phyloP scores from a whole-genome alignment of 2,888 invertebrate species.

The Agriopis leucophaearia region DNA sequence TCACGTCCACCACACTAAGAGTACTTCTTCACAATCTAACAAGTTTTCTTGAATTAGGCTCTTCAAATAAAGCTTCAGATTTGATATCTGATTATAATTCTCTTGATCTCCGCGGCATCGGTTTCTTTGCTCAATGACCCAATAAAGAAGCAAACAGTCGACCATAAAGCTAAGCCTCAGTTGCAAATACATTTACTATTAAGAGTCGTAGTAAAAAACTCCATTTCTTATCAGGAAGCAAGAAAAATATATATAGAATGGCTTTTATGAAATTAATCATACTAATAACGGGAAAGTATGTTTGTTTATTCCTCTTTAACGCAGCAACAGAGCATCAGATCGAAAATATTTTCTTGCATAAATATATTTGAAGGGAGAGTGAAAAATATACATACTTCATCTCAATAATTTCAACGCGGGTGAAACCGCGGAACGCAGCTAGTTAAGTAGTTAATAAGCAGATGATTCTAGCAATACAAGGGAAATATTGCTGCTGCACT shows the following conservation, averaged over 20 bases:
- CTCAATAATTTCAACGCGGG: too few relatives aligned
- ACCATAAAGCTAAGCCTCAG: conserved; percentile 53
- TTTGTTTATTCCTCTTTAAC: too few relatives aligned
- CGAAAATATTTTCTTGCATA: too few relatives aligned
- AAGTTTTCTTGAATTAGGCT: conserved; percentile 8
- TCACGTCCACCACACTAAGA: too few relatives aligned
- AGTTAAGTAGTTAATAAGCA: too few relatives aligned
- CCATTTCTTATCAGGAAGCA: conserved; percentile 35
- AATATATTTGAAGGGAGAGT: too few relatives aligned
- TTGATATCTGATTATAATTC: conserved; percentile 19
- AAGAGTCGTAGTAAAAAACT: background rate
- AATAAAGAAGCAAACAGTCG: conserved; percentile 72
- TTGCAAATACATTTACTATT: conserved; percentile 62
- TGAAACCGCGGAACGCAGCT: too few relatives aligned
- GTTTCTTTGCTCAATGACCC: conserved; percentile 59
- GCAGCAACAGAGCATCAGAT: too few relatives aligned
- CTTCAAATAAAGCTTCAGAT: conserved; percentile 17
- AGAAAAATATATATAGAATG: background rate
- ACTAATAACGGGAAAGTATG: too few relatives aligned
- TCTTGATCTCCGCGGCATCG: conserved; percentile 23
- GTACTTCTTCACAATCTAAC: background rate
- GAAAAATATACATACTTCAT: too few relatives aligned
- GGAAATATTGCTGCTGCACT: background rate
- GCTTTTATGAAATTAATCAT: too few relatives aligned
- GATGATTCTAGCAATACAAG: too few relatives aligned